Evolutionary conservation across 2,113 vertebrate species (phyloP), one percentile per base, ranked within the genome.

Genomic region (Oryzias javanicus): DNA sequence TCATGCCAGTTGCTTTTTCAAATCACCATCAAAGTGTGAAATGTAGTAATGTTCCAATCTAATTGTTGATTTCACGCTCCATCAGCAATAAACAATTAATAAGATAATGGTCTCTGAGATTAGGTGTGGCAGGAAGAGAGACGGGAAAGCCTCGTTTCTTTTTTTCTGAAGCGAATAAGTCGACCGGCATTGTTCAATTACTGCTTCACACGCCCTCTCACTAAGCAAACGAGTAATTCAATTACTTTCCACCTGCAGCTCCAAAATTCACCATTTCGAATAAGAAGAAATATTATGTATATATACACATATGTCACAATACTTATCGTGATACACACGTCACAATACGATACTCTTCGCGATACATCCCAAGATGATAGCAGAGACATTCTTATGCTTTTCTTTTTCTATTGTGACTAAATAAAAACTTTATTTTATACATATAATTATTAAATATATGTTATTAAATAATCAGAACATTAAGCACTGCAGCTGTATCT

Each of bases 41-140:
- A 87, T 79, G 72, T 74, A 78, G 81, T 78, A 76, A 85, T 85
- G 83, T 80, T 64, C 61, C 60, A 51, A 69, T 79, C 74, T 84
- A 82, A 89, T 84, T 84, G 81, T 82, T 78, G 81, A 89, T 84
- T 79, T 86, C 82, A 86, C 64, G 81, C 67, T 83, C 78, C 48
- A 86, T 85, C 74, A 79, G 75, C 44, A 19, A 79, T 80, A 82
- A 83, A 83, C 79, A 82, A 89, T 89, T 82, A 79, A 84, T 82
- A 74, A 74, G 27, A 65, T 22, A 59, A 71, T 54, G 65, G 74
- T 84, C 70, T 78, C 13, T 66, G 54, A 76, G 60, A 84, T 78
- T 69, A 70, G 62, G 64, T 72, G 69, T 65, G 69, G 63, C 62
- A 63, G 63, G 62, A 35, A 35, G 64, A 67, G 56, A 72, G 50